These are phyloP conservation scores for Anoura caudifer DNA, from an alignment of 2,113 vertebrate genomes.

Conservation along the genomic window DNA sequence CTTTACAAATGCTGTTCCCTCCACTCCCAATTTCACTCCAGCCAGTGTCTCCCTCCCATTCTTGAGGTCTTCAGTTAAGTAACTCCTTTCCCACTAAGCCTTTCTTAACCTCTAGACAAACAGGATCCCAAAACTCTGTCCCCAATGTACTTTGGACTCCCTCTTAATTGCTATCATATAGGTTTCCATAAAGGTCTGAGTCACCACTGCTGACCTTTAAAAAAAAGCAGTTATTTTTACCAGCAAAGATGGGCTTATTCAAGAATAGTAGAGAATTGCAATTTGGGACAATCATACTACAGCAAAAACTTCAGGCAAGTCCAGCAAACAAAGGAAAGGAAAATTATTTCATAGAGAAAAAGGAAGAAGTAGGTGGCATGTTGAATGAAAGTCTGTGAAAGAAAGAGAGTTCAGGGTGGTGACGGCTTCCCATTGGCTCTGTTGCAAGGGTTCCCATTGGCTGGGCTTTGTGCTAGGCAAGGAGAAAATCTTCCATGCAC, in stretches of 20 bases:
- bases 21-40: not conserved
- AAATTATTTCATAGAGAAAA: not conserved
- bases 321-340: not conserved
- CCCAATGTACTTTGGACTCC: not conserved
- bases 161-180: not conserved
- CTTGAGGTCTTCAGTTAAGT: not conserved
- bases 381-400: not conserved
- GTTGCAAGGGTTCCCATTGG: not conserved
- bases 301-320: not conserved
- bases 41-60: not conserved
- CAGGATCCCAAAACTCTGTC: not conserved
- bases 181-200: not conserved
- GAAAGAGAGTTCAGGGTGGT: not conserved
- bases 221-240: not conserved
- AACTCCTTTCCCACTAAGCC: not conserved
- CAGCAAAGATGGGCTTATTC: not conserved
- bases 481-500: not conserved
- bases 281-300: not conserved
- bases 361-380: not conserved
- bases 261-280: not conserved
- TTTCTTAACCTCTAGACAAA: not conserved
- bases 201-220: not conserved
- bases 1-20: not conserved
- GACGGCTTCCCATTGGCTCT: not conserved
- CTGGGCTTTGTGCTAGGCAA: not conserved